These are phyloP conservation scores for Ligdia adustata DNA, from an alignment of 2,888 invertebrate species.

Conservation along the genomic window DNA sequence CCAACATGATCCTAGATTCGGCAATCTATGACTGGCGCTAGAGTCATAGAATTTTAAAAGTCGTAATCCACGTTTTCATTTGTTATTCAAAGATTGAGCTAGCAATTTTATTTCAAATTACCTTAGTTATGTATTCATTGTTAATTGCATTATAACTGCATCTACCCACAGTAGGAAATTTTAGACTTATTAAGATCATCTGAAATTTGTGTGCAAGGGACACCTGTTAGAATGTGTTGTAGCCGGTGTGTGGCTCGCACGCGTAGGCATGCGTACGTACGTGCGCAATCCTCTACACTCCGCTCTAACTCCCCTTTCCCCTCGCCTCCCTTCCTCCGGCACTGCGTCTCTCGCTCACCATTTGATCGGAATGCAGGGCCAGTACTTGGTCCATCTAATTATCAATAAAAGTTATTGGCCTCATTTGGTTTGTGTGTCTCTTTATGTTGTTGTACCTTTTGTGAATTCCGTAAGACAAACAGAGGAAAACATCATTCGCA, in stretches of 20 bases:
- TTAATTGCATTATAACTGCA: slow-evolving; percentile 36
- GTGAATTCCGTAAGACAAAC: too few relatives aligned
- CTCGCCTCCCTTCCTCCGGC: slow-evolving; percentile 34
- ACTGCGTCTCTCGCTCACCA: slow-evolving; percentile 56
- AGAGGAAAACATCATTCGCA: too few relatives aligned
- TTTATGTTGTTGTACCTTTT: slow-evolving; percentile 34
- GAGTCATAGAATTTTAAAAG: too few relatives aligned
- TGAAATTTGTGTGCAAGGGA: slow-evolving; percentile 39
- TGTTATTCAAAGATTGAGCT: too few relatives aligned
- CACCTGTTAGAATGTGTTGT: slow-evolving; percentile 72
- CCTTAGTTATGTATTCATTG: too few relatives aligned
- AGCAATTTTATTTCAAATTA: too few relatives aligned
- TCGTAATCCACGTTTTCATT: too few relatives aligned
- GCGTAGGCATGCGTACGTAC: slow-evolving; percentile 73
- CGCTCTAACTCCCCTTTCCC: slow-evolving; percentile 36
- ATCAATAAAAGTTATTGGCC: slow-evolving; percentile 60
- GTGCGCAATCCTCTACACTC: too few relatives aligned
- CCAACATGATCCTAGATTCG: slow-evolving; percentile 31
- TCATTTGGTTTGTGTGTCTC: slow-evolving; percentile 52
- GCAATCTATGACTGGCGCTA: slow-evolving; percentile 9
- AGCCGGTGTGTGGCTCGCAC: slow-evolving; percentile 65
- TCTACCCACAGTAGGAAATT: slow-evolving; percentile 14
- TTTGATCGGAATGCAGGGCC: slow-evolving; percentile 75
- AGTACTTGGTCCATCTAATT: slow-evolving; percentile 70
- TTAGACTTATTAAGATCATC: slow-evolving; percentile 35